Base-by-base conservation (phyloP, 2,797 vertebrate species). In the Lithobates pipiens region DNA sequence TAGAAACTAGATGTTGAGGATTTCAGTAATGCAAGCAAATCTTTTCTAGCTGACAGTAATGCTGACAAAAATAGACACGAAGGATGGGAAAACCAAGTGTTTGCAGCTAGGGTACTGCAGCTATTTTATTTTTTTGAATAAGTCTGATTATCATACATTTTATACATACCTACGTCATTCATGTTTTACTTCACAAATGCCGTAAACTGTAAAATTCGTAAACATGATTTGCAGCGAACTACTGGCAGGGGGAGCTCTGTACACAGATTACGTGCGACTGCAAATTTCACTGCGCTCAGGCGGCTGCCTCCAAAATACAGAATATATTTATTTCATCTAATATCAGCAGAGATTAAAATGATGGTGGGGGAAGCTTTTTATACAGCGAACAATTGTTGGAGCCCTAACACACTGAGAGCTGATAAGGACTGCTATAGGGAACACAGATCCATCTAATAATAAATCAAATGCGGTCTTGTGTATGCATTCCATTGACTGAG, bases 281-380 rank as follows among this genome's bases (percentile, higher is more conserved):
- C 10, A 10, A 34, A 77, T 1, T 23, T 57, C 21, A n/a, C 10
- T 10, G 32, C 63, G 36, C 8, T 18, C 44, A 25, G 39, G 44
- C 63, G 63, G 76, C n/a, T 25, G n/a, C 76, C 69, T 79, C 68
- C 6, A 50, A 65, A 81, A 65, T 29, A 15, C 72, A 61, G 34
- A 34, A 82, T 82, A 25, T 72, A 76, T 82, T 77, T 27, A 82
- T 86, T 68, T 82, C 27, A 82, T 65, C 77, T 77, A 73, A 82
- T 82, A 82, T 86, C 85, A 65, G 36, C 57, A 68, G 42, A 86
- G 73, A 86, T 86, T 77, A 71, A 86, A 77, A 80, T 77, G 50
- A 44, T 81, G 44, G 44, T 18, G 63, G 16, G 68, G 67, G 78
- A 21, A 39, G 27, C 36, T 74, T 16, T 29, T 32, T 27, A 80